These are phyloP conservation scores for Zosterops borbonicus DNA, from an alignment of 2,113 vertebrate genomes.

Conservation along the genomic window DNA sequence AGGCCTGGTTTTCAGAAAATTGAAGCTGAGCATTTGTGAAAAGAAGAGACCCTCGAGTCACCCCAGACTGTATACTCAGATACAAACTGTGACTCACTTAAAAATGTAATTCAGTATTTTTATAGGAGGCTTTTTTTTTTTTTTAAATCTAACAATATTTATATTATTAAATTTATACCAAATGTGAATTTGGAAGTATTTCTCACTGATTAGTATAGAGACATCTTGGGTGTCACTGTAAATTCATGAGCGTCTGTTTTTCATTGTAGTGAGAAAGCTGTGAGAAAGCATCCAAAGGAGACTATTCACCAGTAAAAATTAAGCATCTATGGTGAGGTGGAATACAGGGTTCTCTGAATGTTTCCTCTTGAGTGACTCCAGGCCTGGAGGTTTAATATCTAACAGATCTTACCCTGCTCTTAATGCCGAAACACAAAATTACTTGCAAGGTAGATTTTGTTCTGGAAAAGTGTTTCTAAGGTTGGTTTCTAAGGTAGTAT, in stretches of 20 bases:
- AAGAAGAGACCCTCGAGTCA: not conserved
- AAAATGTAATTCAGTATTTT: conserved; percentile 3
- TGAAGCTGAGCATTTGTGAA: not conserved
- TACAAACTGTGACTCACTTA: conserved; percentile 7
- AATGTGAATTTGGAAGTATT: conserved; percentile 55
- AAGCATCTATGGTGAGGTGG: not conserved
- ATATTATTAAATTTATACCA: conserved; percentile 43
- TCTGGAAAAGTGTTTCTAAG: not conserved
- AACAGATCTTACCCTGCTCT: not conserved
- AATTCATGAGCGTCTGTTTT: conserved; percentile 42
- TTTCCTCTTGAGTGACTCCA: not conserved
- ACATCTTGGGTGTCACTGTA: conserved; percentile 19
- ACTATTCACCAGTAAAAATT: not conserved
- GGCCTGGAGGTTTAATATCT: not conserved
- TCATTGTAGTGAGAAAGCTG: conserved; percentile 23
- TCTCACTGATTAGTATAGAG: not conserved
- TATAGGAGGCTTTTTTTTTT: not conserved
- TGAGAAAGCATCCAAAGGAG: not conserved
- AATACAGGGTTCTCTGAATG: not conserved
- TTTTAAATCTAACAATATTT: not conserved
- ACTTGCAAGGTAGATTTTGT: not conserved
- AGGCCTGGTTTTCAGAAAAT: not conserved
- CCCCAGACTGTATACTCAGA: not conserved
- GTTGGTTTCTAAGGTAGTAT: not conserved
- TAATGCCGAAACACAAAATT: not conserved